A percentile compares a stretch with the other conserved stretches of the same genome.
Conservation (phyloP, 2,797 vertebrate species). For the Setipinna tenuifilis region DNA sequence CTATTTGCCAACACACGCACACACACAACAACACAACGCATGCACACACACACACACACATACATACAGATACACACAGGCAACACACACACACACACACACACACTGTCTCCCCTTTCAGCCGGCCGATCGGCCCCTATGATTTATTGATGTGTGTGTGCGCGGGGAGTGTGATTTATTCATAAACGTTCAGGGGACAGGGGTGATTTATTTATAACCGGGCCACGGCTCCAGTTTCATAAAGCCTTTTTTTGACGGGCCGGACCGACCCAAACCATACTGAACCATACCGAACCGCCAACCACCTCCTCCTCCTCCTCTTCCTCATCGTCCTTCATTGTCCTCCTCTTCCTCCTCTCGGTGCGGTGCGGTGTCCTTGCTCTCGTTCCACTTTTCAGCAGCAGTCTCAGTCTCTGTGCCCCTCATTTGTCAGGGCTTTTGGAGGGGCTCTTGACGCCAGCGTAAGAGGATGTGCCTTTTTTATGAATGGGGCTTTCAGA, state of each 20-base stretch:
- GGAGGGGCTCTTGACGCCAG: constrained; percentile 69
- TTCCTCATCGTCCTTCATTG: too few species aligned
- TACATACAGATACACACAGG: not conserved
- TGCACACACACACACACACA: constrained; percentile 16
- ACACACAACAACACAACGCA: not conserved
- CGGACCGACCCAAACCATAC: not conserved
- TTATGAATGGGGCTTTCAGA: constrained; percentile 69
- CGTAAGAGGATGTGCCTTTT: constrained; percentile 69
- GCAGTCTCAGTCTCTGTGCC: constrained; percentile 29
- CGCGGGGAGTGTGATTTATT: constrained; percentile 13
- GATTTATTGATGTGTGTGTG: constrained; percentile 23
- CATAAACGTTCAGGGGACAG: constrained; percentile 11
- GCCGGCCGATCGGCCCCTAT: not conserved
- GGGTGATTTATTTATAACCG: constrained; percentile 17
- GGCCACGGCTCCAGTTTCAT: not conserved
- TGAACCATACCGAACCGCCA: too few species aligned
- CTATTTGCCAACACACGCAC: constrained; percentile 1
- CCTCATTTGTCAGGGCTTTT: constrained; percentile 63
- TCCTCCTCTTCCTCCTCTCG: too few species aligned
- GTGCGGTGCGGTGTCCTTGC: not conserved
- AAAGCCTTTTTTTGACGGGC: not conserved
- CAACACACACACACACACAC: not conserved
- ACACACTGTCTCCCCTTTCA: constrained; percentile 12
- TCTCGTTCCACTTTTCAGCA: not conserved
- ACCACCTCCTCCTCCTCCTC: too few species aligned